A percentile compares a stretch with the other conserved stretches of the same genome.
Evolutionary conservation across 2,113 vertebrate species (phyloP).

Genomic region (Cryptotis parvus): DNA sequence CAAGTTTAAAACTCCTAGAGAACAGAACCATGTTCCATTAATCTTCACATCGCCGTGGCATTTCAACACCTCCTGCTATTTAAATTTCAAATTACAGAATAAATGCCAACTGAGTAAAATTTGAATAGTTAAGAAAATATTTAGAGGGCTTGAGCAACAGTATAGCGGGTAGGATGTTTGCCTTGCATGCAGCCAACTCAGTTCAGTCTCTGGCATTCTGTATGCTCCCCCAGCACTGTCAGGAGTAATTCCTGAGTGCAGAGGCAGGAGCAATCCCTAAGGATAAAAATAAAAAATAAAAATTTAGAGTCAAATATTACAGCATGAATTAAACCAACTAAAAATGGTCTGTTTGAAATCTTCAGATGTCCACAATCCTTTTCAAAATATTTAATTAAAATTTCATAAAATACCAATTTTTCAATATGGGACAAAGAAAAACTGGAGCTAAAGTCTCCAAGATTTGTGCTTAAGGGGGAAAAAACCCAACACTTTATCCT

Average conservation of each 20-base stretch:
- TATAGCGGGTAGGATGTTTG: too few species aligned
- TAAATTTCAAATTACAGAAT: conserved; percentile 9
- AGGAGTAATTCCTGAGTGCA: too few species aligned
- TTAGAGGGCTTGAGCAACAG: too few species aligned
- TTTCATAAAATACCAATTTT: conserved; percentile 22
- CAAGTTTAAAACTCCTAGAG: background rate
- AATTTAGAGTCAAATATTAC: background rate
- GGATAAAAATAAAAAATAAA: too few species aligned
- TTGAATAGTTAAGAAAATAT: conserved; percentile 32
- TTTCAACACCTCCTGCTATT: conserved; percentile 8
- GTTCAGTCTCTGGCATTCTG: too few species aligned
- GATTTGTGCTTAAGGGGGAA: background rate
- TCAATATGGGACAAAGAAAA: background rate
- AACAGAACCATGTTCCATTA: background rate
- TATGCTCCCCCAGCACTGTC: too few species aligned
- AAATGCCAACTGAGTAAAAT: background rate
- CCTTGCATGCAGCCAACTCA: too few species aligned
- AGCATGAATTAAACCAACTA: background rate
- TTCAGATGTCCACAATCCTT: conserved; percentile 20
- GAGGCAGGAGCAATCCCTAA: too few species aligned
- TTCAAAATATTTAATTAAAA: conserved; percentile 19
- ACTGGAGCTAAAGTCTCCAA: background rate
- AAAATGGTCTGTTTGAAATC: background rate
- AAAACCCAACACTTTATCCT: conserved; percentile 17
- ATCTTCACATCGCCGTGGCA: background rate